These are phyloP conservation scores for Acanthosepion esculentum DNA, from an alignment of 2,888 invertebrate genomes.

Conservation along the genomic window DNA sequence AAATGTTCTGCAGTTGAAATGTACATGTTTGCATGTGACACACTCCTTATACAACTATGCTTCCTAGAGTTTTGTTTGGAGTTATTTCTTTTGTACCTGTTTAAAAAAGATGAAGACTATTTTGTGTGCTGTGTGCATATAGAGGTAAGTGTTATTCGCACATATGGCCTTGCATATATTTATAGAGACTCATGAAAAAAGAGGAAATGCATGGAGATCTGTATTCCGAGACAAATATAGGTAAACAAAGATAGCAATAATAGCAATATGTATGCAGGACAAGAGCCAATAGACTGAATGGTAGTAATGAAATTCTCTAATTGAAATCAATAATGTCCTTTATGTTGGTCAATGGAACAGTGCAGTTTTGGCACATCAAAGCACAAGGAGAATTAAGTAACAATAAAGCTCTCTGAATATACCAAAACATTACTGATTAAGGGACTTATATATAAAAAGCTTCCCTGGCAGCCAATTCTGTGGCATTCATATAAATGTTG, in stretches of 20 bases:
- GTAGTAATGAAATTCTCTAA: neutral
- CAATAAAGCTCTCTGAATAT: neutral
- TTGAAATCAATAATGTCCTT: constrained; percentile 33
- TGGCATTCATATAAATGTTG: neutral
- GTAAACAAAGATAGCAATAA: neutral
- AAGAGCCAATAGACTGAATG: neutral
- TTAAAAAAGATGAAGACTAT: no score
- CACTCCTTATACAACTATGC: no score
- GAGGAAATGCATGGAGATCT: no score
- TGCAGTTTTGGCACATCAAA: neutral
- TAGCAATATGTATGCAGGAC: neutral
- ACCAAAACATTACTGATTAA: constrained; percentile 23
- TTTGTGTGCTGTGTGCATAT: no score
- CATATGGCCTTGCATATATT: no score
- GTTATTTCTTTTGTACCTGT: no score
- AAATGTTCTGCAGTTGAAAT: no score
- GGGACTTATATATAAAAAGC: neutral
- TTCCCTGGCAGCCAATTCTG: neutral
- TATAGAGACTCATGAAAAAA: no score
- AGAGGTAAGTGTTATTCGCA: no score
- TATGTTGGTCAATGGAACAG: neutral
- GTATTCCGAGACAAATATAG: no score
- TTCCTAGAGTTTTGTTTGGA: no score
- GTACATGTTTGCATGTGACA: no score
- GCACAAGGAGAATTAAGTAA: neutral